Evolutionary conservation across 2,113 vertebrate species (phyloP).

Genomic region (Actenoides lindsayi): DNA sequence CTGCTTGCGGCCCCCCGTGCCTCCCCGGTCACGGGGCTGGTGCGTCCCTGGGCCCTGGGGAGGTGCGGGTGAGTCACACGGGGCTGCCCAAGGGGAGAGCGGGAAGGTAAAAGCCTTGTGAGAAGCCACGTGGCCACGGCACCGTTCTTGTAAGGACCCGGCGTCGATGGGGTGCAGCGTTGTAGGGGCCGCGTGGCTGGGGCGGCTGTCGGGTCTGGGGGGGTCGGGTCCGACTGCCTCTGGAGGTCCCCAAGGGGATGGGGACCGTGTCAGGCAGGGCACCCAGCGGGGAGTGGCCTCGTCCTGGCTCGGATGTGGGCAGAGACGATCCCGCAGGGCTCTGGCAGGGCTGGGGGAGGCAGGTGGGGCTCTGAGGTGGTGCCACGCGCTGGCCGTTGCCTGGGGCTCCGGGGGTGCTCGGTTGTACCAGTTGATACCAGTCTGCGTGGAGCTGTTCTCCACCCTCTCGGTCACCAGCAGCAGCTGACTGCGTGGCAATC

Average conservation of each 20-base stretch:
- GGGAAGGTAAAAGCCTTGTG: not conserved
- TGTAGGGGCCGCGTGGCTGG: not conserved
- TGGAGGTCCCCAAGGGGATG: fast-evolving
- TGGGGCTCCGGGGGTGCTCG: fast-evolving
- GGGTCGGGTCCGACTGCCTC: not conserved
- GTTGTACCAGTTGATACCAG: too few species aligned
- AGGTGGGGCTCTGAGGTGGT: not conserved
- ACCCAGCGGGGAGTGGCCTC: not conserved
- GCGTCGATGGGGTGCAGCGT: fast-evolving
- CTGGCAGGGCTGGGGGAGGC: not conserved
- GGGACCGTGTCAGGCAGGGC: not conserved
- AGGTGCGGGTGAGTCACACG: fast-evolving
- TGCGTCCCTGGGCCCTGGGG: not conserved
- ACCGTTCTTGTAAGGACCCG: fast-evolving
- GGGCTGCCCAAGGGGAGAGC: not conserved
- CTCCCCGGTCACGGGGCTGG: not conserved
- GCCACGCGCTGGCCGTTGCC: fast-evolving
- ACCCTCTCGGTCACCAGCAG: fast-evolving
- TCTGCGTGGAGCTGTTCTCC: fast-evolving
- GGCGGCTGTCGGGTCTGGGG: not conserved
- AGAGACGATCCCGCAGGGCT: fast-evolving
- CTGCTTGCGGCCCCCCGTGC: not conserved
- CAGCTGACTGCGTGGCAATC: not conserved
- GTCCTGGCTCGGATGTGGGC: not conserved
- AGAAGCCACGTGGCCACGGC: fast-evolving